A percentile compares a stretch with the other conserved stretches of the same genome.
Evolutionary conservation across 2,797 vertebrate genomes (phyloP).

Genomic region (Enoplosus armatus): DNA sequence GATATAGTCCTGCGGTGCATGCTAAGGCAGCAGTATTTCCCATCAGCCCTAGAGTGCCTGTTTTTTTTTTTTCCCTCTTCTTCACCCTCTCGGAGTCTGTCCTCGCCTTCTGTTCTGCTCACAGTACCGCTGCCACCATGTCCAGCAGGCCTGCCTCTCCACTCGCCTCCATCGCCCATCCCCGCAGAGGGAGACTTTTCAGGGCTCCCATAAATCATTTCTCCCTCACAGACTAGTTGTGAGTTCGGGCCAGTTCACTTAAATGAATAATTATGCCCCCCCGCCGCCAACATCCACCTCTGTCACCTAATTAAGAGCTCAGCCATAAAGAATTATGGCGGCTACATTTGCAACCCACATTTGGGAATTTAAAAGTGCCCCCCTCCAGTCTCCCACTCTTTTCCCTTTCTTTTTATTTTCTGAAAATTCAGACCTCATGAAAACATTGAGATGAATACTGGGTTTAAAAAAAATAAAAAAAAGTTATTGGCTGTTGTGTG

Average conservation of each 20-base stretch:
- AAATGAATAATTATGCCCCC: slow-evolving; percentile 80
- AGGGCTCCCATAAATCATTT: slow-evolving; percentile 74
- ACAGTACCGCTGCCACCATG: slow-evolving; percentile 21
- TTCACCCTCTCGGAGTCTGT: slow-evolving; percentile 4
- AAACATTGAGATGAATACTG: slow-evolving; percentile 12
- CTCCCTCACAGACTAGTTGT: slow-evolving; percentile 52
- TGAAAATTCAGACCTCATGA: slow-evolving; percentile 2
- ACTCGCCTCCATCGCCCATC: slow-evolving; percentile 23
- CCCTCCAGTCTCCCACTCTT: background rate
- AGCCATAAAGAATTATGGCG: slow-evolving; percentile 50
- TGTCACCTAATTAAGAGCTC: slow-evolving; percentile 75
- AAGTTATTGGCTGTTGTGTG: background rate
- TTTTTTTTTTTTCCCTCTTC: background rate
- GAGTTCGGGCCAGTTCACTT: slow-evolving; percentile 65
- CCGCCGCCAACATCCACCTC: background rate
- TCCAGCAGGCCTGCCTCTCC: slow-evolving; percentile 41
- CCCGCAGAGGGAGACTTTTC: slow-evolving; percentile 47
- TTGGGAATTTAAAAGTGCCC: slow-evolving; percentile 34
- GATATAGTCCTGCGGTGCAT: slow-evolving; percentile 34
- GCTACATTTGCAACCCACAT: slow-evolving; percentile 29
- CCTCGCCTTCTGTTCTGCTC: slow-evolving; percentile 33
- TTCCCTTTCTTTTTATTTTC: background rate
- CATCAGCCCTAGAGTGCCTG: slow-evolving; percentile 42
- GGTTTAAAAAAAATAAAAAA: background rate
- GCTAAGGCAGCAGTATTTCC: slow-evolving; percentile 34